These are phyloP conservation scores for Sciurus carolinensis DNA, from an alignment of 2,797 vertebrate genomes.

Conservation along the genomic window DNA sequence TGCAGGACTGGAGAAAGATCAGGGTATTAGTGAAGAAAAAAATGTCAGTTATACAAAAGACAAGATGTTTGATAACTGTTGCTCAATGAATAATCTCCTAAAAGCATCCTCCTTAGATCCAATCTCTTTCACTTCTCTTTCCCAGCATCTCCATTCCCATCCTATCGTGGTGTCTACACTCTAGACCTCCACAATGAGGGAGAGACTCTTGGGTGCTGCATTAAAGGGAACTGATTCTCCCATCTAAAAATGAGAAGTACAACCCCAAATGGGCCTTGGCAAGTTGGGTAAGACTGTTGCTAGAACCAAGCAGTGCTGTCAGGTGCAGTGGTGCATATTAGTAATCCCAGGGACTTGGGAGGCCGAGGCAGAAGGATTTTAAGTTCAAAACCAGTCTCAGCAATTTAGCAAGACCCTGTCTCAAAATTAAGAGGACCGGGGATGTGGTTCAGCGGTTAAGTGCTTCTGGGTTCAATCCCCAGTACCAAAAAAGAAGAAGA, in stretches of 20 bases:
- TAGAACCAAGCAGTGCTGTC: constrained; percentile 85
- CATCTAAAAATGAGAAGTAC: constrained; percentile 74
- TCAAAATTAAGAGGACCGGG: no score
- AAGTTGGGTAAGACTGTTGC: constrained; percentile 83
- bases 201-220: background rate
- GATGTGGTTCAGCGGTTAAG: no score
- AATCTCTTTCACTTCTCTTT: constrained; percentile 43
- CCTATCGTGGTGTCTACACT: background rate
- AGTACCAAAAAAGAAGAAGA: no score
- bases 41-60: constrained; percentile 11
- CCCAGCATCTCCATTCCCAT: constrained; percentile 27
- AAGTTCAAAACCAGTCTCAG: no score
- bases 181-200: background rate
- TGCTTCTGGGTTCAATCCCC: no score
- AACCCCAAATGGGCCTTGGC: constrained; percentile 73
- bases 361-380: no score
- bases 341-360: no score
- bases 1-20: background rate
- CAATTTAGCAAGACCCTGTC: no score
- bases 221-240: constrained; percentile 78
- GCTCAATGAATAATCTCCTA: constrained; percentile 10
- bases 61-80: background rate
- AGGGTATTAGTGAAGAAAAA: constrained; percentile 18
- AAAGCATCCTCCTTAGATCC: constrained; percentile 3
- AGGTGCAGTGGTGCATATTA: no score